Base-by-base conservation (phyloP, 2,888 invertebrate species). In the Drosophila kanekoi region DNA sequence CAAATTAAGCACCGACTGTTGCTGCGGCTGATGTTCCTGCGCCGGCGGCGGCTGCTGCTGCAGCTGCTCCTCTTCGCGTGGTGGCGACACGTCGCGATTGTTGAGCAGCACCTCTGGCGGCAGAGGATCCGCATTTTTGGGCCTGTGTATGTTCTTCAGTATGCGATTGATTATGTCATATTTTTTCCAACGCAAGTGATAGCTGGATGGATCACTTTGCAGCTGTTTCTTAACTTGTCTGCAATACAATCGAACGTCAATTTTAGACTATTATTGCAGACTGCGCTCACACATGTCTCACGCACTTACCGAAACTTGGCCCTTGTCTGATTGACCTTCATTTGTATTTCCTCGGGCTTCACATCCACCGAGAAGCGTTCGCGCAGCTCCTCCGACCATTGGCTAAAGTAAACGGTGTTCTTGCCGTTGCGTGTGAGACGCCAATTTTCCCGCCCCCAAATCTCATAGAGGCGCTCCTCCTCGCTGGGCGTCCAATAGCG, bases 371-470 rank as follows among this genome's bases (percentile, higher is more conserved):
- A 59, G 48, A 78, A 89, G 1, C 88, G 83, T 11, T 89, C 90
- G 9, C 75, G 86, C 53, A 91, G 58, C 60, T 91, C 90, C 23
- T 88, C 87, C 0, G 90, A 77, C 90, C 90, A 91, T 14, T 89
- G 65, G 8, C 70, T 89, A 68, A 91, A 91, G 54, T 78, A 89
- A 37, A 91, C 73, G 0, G 91, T 91, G 41, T 91, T 91, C 53
- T 91, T 91, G 6, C 90, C 90, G 44, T 89, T 88, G 8, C 84
- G 80, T 5, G 90, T 91, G 6, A 91, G 77, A 10, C 87, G 88
- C 90, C 90, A 91, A 48, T 91, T 91, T 43, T 91, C 90, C 1
- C 90, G 81, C 4, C 90, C 90, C 90, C 90, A 91, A n/a, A 91
- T 90, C 64, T 91, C 90, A 60, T 86, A 88, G 52, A 91, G 87